Percentiles rank a stretch among this genome's conserved stretches.
phyloP scores from a whole-genome alignment of 2,113 vertebrate genomes.

The Cettia cetti region DNA sequence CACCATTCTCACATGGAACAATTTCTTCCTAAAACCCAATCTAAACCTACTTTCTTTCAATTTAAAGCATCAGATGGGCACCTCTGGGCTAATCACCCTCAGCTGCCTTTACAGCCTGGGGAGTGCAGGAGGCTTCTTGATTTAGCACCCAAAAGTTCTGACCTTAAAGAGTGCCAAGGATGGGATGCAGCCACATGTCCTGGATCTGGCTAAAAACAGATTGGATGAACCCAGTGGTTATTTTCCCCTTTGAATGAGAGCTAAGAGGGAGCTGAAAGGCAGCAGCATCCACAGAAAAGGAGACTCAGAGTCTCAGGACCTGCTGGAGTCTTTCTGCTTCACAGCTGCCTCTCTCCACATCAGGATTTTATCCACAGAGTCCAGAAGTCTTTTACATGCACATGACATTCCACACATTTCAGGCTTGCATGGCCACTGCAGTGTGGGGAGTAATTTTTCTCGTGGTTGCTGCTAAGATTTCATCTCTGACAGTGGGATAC shows the following conservation, averaged over 20 bases:
- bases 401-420: neutral
- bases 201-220: neutral
- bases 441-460: conserved; percentile 16
- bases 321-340: neutral
- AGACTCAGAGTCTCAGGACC: neutral
- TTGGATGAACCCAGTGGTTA: neutral
- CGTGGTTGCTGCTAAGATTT: neutral
- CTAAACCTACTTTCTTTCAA: neutral
- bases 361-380: neutral
- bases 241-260: neutral
- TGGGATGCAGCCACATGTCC: neutral
- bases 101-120: neutral
- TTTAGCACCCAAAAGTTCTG: neutral
- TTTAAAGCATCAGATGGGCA: neutral
- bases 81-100: neutral
- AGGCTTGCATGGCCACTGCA: neutral
- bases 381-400: neutral
- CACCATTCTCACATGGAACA: fast-evolving
- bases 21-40: neutral
- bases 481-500: conserved; percentile 22
- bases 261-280: neutral
- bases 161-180: neutral
- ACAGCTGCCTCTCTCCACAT: neutral
- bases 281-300: neutral
- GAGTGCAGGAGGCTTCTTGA: neutral